phyloP scores from a whole-genome alignment of 1,140 invertebrate genomes.

The Gerris buenoi region DNA sequence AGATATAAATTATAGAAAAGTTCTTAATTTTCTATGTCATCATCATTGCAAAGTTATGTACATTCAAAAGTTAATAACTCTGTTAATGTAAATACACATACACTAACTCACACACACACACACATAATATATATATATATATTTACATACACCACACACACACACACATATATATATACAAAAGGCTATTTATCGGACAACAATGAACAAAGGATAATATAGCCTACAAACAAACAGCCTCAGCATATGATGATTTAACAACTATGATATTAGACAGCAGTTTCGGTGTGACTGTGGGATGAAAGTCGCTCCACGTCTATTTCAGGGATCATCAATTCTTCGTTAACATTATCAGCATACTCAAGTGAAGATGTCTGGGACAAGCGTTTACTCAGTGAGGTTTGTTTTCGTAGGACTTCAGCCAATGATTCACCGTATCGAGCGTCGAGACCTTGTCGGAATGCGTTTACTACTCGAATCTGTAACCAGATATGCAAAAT shows the following conservation, averaged over 20 bases:
- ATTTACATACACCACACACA: too few species aligned
- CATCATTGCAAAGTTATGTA: too few species aligned
- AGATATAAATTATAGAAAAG: too few species aligned
- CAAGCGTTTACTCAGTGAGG: constrained; percentile 72
- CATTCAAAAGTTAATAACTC: too few species aligned
- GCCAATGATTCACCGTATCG: constrained; percentile 81
- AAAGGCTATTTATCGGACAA: background rate
- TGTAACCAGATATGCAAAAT: too few species aligned
- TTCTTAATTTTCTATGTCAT: too few species aligned
- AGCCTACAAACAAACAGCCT: background rate
- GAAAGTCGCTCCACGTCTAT: constrained; percentile 79
- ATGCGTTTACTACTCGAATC: constrained; percentile 98
- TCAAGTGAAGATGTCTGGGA: constrained; percentile 83
- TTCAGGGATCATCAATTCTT: constrained; percentile 72
- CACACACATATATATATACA: too few species aligned
- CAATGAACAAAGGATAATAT: background rate
- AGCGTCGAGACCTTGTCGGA: constrained; percentile 92
- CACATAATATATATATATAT: too few species aligned
- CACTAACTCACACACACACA: too few species aligned
- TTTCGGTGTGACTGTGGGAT: constrained; percentile 83
- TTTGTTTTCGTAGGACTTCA: constrained; percentile 79
- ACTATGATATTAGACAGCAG: constrained; percentile 54
- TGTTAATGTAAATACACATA: too few species aligned
- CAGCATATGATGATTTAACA: background rate
- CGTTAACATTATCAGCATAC: constrained; percentile 73